Evolutionary conservation across 2,797 vertebrate genomes (phyloP).

Genomic region (Poecilia wingei): DNA sequence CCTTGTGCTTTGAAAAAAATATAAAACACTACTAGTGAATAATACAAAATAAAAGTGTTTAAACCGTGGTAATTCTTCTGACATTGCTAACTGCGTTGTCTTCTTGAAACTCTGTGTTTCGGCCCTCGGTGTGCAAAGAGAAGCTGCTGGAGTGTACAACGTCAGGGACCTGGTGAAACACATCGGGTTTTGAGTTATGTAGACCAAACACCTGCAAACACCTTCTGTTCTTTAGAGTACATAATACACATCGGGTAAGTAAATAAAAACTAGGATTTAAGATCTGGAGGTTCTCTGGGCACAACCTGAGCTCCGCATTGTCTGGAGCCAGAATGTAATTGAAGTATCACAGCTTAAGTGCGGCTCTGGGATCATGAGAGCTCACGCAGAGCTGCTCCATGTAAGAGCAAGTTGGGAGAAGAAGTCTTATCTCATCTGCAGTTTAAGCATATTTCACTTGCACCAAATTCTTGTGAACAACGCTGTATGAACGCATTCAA

Average conservation of each 20-base stretch:
- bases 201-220: not conserved
- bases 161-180: constrained; percentile 66
- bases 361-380: not conserved
- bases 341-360: not conserved
- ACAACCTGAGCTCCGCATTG: not conserved
- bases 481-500: not conserved
- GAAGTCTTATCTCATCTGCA: not conserved
- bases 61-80: constrained; percentile 73
- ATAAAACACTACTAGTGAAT: not conserved
- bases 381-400: constrained; percentile 11
- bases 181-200: constrained; percentile 4
- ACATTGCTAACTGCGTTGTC: constrained; percentile 31
- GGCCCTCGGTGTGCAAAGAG: constrained; percentile 43
- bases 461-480: not conserved
- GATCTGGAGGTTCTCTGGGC: not conserved
- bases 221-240: not conserved
- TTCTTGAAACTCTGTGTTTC: constrained; percentile 15
- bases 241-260: not conserved
- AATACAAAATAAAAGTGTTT: constrained; percentile 22
- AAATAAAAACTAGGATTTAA: not conserved
- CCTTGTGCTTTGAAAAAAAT: constrained; percentile 12
- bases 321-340: not conserved
- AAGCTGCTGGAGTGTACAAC: constrained; percentile 48
- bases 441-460: constrained; percentile 3
- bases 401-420: constrained; percentile 23